These are phyloP conservation scores for Turritopsis dohrnii DNA, from an alignment of 30 jellyfish, hydroid and myxozoan species.

Conservation along the genomic window DNA sequence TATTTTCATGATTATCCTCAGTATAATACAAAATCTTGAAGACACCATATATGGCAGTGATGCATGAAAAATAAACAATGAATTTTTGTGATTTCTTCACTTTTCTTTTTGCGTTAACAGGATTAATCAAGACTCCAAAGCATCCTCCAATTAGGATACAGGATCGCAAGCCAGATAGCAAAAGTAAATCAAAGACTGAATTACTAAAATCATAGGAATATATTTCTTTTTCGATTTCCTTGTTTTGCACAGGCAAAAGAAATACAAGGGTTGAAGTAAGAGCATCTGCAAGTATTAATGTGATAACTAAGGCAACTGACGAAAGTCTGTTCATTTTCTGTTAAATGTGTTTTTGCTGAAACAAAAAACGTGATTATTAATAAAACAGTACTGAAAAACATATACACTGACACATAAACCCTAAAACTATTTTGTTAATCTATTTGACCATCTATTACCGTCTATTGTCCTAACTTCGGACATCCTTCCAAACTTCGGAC, in stretches of 20 bases:
- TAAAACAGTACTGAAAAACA: too few relatives aligned
- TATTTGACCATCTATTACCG: too few relatives aligned
- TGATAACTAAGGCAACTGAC: not conserved
- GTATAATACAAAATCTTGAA: constrained; percentile 57
- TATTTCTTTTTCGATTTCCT: constrained; percentile 4
- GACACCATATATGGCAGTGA: constrained; percentile 15
- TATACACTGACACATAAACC: too few relatives aligned
- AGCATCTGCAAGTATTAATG: not conserved
- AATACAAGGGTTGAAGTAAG: not conserved
- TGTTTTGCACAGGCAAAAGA: not conserved
- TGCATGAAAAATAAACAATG: constrained; percentile 15
- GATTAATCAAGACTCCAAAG: constrained; percentile 33
- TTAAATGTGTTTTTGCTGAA: not conserved
- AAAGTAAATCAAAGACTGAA: constrained; percentile 35
- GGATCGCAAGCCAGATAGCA: constrained; percentile 42
- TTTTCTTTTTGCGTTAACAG: constrained; percentile 28
- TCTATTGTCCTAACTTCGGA: too few relatives aligned
- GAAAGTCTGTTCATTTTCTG: constrained; percentile 7
- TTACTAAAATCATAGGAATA: constrained; percentile 40
- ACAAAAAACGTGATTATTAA: not conserved
- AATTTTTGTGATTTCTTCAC: not conserved
- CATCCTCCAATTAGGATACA: constrained; percentile 40
- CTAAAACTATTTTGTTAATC: too few relatives aligned
- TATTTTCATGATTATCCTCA: constrained; percentile 52
- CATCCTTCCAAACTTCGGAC: too few relatives aligned